Evolutionary conservation across 1,140 invertebrate genomes (phyloP).

Genomic region (Drosophila prosaltans): DNA sequence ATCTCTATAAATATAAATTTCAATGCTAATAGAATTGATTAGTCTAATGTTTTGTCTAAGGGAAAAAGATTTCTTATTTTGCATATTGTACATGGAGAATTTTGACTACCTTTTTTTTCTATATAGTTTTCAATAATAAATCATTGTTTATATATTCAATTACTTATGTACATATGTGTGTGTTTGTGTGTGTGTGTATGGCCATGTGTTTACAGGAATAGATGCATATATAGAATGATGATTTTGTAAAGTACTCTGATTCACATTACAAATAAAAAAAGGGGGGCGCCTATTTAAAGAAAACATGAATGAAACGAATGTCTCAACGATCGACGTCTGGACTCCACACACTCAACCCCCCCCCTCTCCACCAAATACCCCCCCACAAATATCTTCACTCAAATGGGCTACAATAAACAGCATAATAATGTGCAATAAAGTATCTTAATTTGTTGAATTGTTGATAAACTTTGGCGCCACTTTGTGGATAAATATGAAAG

Average conservation of each 20-base stretch:
- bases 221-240: neutral
- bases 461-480: slow-evolving; percentile 81
- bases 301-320: slow-evolving; percentile 41
- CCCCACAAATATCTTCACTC: neutral
- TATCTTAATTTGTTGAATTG: slow-evolving; percentile 81
- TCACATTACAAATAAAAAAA: slow-evolving; percentile 39
- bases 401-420: slow-evolving; percentile 63
- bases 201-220: slow-evolving; percentile 62
- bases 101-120: slow-evolving; percentile 3
- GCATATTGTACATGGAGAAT: neutral
- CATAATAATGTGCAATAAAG: slow-evolving; percentile 81
- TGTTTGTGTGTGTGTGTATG: slow-evolving; percentile 43
- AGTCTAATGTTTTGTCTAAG: slow-evolving; percentile 57
- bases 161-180: neutral
- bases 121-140: slow-evolving; percentile 29
- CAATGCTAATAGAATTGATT: slow-evolving; percentile 70
- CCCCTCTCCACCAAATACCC: neutral
- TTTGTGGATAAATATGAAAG: slow-evolving; percentile 70
- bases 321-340: slow-evolving; percentile 52
- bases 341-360: slow-evolving; percentile 4
- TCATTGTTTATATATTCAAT: slow-evolving; percentile 32
- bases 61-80: slow-evolving; percentile 32
- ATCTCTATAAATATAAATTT: slow-evolving; percentile 36
- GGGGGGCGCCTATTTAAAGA: slow-evolving; percentile 43
- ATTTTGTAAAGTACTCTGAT: slow-evolving; percentile 44